These are phyloP conservation scores for Solenopsis fugax DNA, from an alignment of 1,140 invertebrate genomes.

Conservation along the genomic window DNA sequence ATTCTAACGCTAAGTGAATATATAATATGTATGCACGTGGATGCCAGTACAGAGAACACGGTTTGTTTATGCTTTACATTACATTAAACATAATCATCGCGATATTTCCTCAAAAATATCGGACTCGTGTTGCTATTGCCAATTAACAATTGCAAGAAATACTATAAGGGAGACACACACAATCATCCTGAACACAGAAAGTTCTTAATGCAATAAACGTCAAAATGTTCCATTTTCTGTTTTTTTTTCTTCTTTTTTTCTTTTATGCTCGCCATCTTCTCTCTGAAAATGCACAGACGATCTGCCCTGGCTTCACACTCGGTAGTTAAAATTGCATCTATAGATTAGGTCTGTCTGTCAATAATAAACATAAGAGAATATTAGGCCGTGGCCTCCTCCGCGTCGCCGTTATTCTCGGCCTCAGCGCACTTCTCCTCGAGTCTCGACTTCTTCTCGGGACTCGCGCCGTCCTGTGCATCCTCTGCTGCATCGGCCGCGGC, in stretches of 20 bases:
- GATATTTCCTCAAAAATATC: slow-evolving; percentile 51
- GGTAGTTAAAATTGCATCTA: slow-evolving; percentile 83
- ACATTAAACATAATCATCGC: slow-evolving; percentile 50
- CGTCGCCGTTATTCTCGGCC: slow-evolving; percentile 87
- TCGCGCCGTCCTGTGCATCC: slow-evolving; percentile 87
- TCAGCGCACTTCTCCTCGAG: slow-evolving; percentile 88
- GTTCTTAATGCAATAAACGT: slow-evolving; percentile 65
- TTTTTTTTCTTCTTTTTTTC: slow-evolving; percentile 22
- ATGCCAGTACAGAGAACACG: slow-evolving; percentile 68
- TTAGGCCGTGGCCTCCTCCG: slow-evolving; percentile 90
- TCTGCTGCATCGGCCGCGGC: slow-evolving; percentile 87
- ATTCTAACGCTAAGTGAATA: slow-evolving; percentile 72
- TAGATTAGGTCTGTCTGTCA: slow-evolving; percentile 82
- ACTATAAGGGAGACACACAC: slow-evolving; percentile 71
- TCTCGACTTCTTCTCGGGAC: slow-evolving; percentile 91
- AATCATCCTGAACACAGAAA: slow-evolving; percentile 70
- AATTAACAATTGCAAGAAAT: slow-evolving; percentile 65
- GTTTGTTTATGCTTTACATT: slow-evolving; percentile 55
- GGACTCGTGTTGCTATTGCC: slow-evolving; percentile 47
- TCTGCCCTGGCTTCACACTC: slow-evolving; percentile 81
- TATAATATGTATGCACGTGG: slow-evolving; percentile 62
- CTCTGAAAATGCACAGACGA: slow-evolving; percentile 79
- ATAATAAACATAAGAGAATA: slow-evolving; percentile 79
- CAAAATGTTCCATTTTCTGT: slow-evolving; percentile 52
- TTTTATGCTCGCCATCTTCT: slow-evolving; percentile 62